Evolutionary conservation across 2,797 vertebrate species (phyloP), one percentile per base, ranked within the genome.

Genomic region (Artibeus jamaicensis): DNA sequence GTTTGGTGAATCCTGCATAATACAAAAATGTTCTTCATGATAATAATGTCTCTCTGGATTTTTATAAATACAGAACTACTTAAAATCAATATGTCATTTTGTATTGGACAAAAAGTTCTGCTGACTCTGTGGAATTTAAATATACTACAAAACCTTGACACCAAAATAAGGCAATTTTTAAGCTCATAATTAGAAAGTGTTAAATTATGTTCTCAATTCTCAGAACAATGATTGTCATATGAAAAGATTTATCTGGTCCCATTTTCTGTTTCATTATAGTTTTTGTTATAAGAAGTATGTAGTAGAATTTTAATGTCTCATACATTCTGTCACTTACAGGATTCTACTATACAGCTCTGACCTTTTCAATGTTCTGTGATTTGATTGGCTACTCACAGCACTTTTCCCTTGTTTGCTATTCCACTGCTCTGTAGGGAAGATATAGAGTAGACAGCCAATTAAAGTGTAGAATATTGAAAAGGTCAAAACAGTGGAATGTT

Each of bases 381-480:
- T 89, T 57, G 65, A 73, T n/a, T 94, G 91, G 92, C 74, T 94
- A 46, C 11, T 96, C 44, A 86, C 2, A 85, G 29, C 39, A 78
- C 94, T 68, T 79, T 3, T 0, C 29, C 78, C 68, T 94, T 95
- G 1, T 76, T 95, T 94, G 39, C 55, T 94, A 19, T 96, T 44
- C 67, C 65, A 44, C 29, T 96, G 93, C 89, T 5, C 90, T 97
- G 22, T 42, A 86, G 70, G 26, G 88, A 98, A 96, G 93, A 37
- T 62, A 74, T 0, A 48, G 59, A 96, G 96, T 1, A 1, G 1
- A 10, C 86, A 96, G 84, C 22, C 73, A 96, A 88, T 96, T 97
- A 97, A 98, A 96, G 37, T 34, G 67, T 1, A 94, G 92, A 97
- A 94, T 94, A 81, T 11, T 84, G 86, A 97, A 97, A 98, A 97